Evolutionary conservation across 2,888 invertebrate species (phyloP).

Genomic region (Helleia helle): DNA sequence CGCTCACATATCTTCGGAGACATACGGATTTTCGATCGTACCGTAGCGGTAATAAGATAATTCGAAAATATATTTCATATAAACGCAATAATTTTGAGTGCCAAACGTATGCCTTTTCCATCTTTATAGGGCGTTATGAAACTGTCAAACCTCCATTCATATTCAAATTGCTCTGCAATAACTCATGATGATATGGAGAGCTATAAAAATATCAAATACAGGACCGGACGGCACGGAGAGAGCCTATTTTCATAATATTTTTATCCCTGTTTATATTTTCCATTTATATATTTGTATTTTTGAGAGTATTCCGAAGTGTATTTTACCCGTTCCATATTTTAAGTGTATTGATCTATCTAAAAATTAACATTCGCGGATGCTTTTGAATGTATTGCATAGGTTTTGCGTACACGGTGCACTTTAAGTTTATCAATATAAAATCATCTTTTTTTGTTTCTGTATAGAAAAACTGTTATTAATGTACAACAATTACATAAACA

Average conservation of each 20-base stretch:
- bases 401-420: neutral
- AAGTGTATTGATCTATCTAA: too few relatives aligned
- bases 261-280: conserved; percentile 4
- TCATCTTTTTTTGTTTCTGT: too few relatives aligned
- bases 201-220: conserved; percentile 68
- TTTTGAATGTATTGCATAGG: neutral
- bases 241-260: conserved; percentile 4
- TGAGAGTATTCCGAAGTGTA: too few relatives aligned
- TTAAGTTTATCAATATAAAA: too few relatives aligned
- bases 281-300: conserved; percentile 6
- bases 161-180: conserved; percentile 60
- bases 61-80: conserved; percentile 2
- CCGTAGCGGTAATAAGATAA: neutral
- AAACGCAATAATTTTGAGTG: conserved; percentile 14
- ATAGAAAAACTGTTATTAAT: too few relatives aligned
- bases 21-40: neutral
- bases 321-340: too few relatives aligned
- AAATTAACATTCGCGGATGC: neutral
- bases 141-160: conserved; percentile 56
- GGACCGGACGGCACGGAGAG: conserved; percentile 26
- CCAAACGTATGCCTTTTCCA: conserved; percentile 23
- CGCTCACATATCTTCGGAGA: neutral
- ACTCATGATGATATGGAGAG: conserved; percentile 59
- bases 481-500: too few relatives aligned
- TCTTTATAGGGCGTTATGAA: conserved; percentile 40